Percentiles rank a stretch among this genome's conserved stretches.
phyloP scores from a whole-genome alignment of 2,113 vertebrate genomes.

The Taurulus bubalis region DNA sequence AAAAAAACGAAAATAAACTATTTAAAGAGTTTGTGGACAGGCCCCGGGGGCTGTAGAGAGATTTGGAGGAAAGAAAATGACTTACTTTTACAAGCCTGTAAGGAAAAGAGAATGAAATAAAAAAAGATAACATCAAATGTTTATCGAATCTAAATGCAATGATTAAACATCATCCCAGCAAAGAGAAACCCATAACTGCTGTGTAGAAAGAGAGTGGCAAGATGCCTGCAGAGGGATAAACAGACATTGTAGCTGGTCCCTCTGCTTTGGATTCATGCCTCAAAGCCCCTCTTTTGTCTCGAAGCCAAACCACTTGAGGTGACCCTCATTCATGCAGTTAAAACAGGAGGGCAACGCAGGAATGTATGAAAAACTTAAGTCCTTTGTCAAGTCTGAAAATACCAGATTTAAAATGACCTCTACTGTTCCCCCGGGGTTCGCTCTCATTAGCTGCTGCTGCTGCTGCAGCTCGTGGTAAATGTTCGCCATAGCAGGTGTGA shows the following conservation, averaged over 20 bases:
- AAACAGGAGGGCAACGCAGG: constrained; percentile 77
- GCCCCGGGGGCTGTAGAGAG: constrained; percentile 56
- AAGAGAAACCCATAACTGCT: constrained; percentile 53
- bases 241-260: constrained; percentile 68
- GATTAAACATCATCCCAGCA: constrained; percentile 48
- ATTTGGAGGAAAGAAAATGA: constrained; percentile 61
- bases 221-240: constrained; percentile 69
- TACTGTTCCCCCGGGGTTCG: constrained; percentile 80
- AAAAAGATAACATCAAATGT: constrained; percentile 51
- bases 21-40: constrained; percentile 69
- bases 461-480: constrained; percentile 56
- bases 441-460: constrained; percentile 82
- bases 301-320: constrained; percentile 82
- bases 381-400: constrained; percentile 83
- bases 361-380: constrained; percentile 81
- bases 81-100: constrained; percentile 58
- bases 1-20: constrained; percentile 47
- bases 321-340: constrained; percentile 83
- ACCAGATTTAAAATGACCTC: constrained; percentile 84
- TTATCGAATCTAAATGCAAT: constrained; percentile 50
- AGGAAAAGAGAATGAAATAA: constrained; percentile 42
- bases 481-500: constrained; percentile 70
- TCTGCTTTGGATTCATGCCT: constrained; percentile 75
- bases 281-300: constrained; percentile 80
- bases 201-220: constrained; percentile 26